Base-by-base conservation (phyloP, 2,797 vertebrate species). In the Scyliorhinus canicula region DNA sequence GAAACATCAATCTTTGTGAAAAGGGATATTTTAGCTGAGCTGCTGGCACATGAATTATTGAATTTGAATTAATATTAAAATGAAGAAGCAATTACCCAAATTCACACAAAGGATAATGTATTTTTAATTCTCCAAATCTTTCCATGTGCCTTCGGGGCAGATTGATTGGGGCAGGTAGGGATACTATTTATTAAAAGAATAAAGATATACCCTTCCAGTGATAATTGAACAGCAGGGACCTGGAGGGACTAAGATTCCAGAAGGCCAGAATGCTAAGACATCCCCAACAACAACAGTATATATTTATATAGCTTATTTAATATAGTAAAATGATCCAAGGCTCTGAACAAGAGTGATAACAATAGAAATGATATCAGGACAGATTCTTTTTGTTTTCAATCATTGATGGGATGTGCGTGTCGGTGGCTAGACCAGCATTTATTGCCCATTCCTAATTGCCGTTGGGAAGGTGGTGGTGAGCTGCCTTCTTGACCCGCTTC, bases 51-150 rank as follows among this genome's bases (percentile, higher is more conserved):
- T 91, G 63, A 91, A 91, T 91, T 91, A 91, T 91, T 91, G 60
- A 91, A 91, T 91, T 65, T 91, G 60, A 91, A 91, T 91, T 91
- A 91, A 91, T 91, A 91, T 91, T 91, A 91, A 91, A 91, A 91
- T 91, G 60, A 65, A 65, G 60, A 65, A 91, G 88, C 88, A 91
- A 91, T 91, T 82, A 82, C 26, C 79, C 79, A 47, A 79, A 82
- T 82, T 82, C 88, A 91, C 88, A 91, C 88, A 91, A 91, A 91
- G 60, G 60, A 91, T 91, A 91, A 91, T 91, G 88, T 65, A 91
- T 63, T 91, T 91, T 91, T 63, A 91, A 91, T 91, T 91, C 44
- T 47, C 77, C 77, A 82, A 82, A 40, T 82, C 60, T 91, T 91
- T 91, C 60, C 44, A 91, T 44, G 57, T 57, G 7, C n/a, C n/a